Conservation (phyloP, 2,888 invertebrate species). For the Noctua janthina region DNA sequence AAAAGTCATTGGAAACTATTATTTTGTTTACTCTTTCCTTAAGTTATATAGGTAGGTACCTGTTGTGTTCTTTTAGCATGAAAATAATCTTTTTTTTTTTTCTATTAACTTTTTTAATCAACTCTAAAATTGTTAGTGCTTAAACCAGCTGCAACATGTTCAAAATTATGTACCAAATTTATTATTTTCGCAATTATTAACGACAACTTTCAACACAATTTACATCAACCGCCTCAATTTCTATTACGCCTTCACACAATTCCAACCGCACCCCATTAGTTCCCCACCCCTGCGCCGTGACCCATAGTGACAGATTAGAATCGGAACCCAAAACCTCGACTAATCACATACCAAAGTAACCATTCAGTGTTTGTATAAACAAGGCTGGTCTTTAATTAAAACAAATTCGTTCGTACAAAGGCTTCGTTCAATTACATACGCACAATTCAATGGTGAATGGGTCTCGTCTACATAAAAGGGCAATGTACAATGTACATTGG, state of each 20-base stretch:
- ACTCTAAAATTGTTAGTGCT: not conserved
- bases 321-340: constrained; percentile 56
- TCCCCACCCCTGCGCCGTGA: not conserved
- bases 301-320: constrained; percentile 38
- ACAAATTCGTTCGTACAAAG: constrained; percentile 58
- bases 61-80: not conserved
- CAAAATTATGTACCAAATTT: not conserved
- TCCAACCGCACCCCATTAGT: not conserved
- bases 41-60: no score
- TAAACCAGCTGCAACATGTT: no score
- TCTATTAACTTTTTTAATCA: no score
- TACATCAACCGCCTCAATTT: not conserved
- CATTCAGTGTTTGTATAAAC: constrained; percentile 53
- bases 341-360: constrained; percentile 57
- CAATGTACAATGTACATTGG: constrained; percentile 11
- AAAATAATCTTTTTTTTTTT: no score
- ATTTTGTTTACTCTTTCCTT: not conserved
- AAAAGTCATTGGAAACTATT: not conserved
- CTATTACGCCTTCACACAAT: not conserved
- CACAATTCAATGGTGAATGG: constrained; percentile 52
- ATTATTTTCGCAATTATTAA: not conserved
- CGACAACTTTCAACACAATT: not conserved
- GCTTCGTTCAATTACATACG: constrained; percentile 53
- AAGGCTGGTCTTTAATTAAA: constrained; percentile 61
- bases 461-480: constrained; percentile 42